These are phyloP conservation scores for Pseudolaguvia tuberculata DNA, from an alignment of 2,113 vertebrate species.

Conservation along the genomic window DNA sequence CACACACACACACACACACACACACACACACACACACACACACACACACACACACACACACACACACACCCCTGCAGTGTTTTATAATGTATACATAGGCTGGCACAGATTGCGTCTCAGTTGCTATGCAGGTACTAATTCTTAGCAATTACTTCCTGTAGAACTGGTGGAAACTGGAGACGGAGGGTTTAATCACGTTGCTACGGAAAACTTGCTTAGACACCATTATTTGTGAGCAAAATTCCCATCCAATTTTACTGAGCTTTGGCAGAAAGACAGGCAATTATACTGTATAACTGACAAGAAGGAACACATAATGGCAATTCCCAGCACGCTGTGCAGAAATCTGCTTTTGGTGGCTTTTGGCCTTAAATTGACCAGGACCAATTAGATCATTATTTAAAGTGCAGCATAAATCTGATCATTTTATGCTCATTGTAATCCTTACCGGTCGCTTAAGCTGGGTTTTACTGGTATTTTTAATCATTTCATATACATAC, in stretches of 20 bases:
- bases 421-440: background rate
- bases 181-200: constrained; percentile 30
- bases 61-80: constrained; percentile 1
- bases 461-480: background rate
- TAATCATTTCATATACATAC: too few species aligned
- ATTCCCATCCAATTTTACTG: constrained; percentile 42
- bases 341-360: constrained; percentile 32
- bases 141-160: constrained; percentile 11
- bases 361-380: constrained; percentile 28
- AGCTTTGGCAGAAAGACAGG: constrained; percentile 48
- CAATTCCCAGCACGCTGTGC: constrained; percentile 35
- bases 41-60: background rate
- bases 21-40: background rate
- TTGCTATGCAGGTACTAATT: background rate
- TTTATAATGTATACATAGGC: background rate
- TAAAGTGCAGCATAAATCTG: too few species aligned
- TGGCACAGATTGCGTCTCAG: background rate
- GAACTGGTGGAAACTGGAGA: constrained; percentile 23
- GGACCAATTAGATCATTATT: constrained; percentile 44
- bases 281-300: constrained; percentile 47
- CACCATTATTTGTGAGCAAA: constrained; percentile 39
- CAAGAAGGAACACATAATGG: constrained; percentile 49
- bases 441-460: constrained; percentile 18
- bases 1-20: background rate
- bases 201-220: constrained; percentile 30